These are phyloP conservation scores for Horisme vitalbata DNA, from an alignment of 2,888 invertebrate genomes.

Conservation along the genomic window DNA sequence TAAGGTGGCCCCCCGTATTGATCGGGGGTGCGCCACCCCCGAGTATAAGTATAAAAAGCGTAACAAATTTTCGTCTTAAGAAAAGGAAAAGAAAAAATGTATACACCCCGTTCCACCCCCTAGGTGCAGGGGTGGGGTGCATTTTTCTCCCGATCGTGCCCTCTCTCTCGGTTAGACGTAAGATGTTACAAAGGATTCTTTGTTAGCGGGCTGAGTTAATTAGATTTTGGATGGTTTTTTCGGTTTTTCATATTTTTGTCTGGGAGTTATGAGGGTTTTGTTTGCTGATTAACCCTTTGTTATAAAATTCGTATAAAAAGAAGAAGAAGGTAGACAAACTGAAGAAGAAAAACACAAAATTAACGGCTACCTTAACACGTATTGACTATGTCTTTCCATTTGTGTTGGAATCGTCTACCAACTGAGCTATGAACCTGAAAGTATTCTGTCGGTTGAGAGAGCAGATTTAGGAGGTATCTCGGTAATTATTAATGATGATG, in stretches of 20 bases:
- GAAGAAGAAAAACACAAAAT: too few species aligned
- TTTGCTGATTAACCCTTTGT: not conserved
- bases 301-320: too few species aligned
- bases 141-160: slow-evolving; percentile 69
- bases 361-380: too few species aligned
- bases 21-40: slow-evolving; percentile 64
- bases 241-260: slow-evolving; percentile 33
- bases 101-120: slow-evolving; percentile 57
- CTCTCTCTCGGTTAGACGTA: slow-evolving; percentile 60
- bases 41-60: slow-evolving; percentile 81
- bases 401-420: too few species aligned
- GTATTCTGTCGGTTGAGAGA: too few species aligned
- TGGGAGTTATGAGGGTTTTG: slow-evolving; percentile 4
- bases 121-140: slow-evolving; percentile 50
- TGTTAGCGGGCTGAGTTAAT: slow-evolving; percentile 64
- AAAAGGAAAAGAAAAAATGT: slow-evolving; percentile 83
- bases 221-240: slow-evolving; percentile 53
- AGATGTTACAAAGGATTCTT: slow-evolving; percentile 79
- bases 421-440: too few species aligned
- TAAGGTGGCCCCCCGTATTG: slow-evolving; percentile 69
- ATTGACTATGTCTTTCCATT: too few species aligned
- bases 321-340: too few species aligned
- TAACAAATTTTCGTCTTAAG: slow-evolving; percentile 84
- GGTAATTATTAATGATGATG: too few species aligned
- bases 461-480: too few species aligned